phyloP scores from a whole-genome alignment of 92 coral and sea anemone species.

The Siderastrea siderea region DNA sequence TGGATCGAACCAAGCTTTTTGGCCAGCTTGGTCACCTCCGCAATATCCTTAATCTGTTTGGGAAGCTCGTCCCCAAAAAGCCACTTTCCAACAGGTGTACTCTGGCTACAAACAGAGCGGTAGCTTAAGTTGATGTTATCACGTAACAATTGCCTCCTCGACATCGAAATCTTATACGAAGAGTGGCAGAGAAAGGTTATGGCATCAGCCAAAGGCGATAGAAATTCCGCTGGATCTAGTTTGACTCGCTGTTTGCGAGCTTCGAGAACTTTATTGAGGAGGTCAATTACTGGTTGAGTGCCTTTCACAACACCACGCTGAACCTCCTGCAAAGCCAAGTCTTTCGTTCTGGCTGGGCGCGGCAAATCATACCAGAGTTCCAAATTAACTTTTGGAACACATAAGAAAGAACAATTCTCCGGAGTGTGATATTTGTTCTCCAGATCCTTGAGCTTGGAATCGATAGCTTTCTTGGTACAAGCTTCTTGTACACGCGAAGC shows the following conservation, averaged over 20 bases:
- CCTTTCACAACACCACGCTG: neutral
- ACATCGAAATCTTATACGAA: neutral
- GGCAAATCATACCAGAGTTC: neutral
- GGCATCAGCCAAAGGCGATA: conserved; percentile 4
- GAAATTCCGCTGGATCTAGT: neutral
- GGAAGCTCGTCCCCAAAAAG: conserved; percentile 82
- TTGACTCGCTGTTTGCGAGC: neutral
- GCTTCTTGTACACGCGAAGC: too few relatives aligned
- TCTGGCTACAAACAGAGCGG: conserved; percentile 70
- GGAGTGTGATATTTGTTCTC: neutral
- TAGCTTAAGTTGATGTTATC: conserved; percentile 50
- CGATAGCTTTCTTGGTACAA: too few relatives aligned
- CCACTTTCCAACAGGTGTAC: conserved; percentile 49
- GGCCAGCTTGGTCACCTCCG: conserved; percentile 72
- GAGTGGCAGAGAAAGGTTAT: neutral
- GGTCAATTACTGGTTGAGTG: too few relatives aligned
- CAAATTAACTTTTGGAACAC: neutral
- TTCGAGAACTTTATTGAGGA: neutral
- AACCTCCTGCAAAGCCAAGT: neutral
- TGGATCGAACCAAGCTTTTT: conserved; percentile 6
- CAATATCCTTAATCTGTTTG: conserved; percentile 74
- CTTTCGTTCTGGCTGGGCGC: neutral
- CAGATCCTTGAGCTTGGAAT: too few relatives aligned
- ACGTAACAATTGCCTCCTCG: conserved; percentile 29
- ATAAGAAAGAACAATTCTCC: neutral